A percentile compares a stretch with the other conserved stretches of the same genome.
phyloP scores from a whole-genome alignment of 37 sponge, comb jelly and placozoan genomes.

The Halisarca cf. caerulea region DNA sequence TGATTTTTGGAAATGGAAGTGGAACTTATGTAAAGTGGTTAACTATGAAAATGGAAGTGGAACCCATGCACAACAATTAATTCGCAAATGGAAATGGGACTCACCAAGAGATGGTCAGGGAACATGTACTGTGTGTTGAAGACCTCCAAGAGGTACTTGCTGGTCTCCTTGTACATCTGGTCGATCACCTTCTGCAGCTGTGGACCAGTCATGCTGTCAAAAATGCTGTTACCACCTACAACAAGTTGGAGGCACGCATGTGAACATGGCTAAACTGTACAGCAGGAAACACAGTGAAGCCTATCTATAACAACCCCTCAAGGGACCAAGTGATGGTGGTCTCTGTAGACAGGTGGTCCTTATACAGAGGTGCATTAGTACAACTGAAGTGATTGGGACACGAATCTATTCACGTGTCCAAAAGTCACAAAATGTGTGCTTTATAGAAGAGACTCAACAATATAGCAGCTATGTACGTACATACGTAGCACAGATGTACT shows the following conservation, averaged over 20 bases:
- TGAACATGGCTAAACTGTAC: too few relatives aligned
- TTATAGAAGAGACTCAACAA: constrained; percentile 32
- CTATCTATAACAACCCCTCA: too few relatives aligned
- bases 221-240: constrained; percentile 52
- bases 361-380: constrained; percentile 78
- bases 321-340: too few relatives aligned
- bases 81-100: not conserved
- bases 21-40: too few relatives aligned
- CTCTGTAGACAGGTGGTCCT: constrained; percentile 78
- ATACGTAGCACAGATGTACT: not conserved
- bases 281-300: too few relatives aligned
- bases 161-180: constrained; percentile 82
- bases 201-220: constrained; percentile 78
- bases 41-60: too few relatives aligned
- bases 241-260: not conserved
- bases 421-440: too few relatives aligned
- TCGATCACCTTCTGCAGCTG: constrained; percentile 61
- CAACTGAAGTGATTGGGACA: constrained; percentile 60
- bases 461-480: constrained; percentile 1
- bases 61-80: too few relatives aligned
- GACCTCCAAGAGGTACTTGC: constrained; percentile 82
- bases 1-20: too few relatives aligned
- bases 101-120: constrained; percentile 83
- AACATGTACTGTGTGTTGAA: constrained; percentile 87
- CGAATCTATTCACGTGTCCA: constrained; percentile 69